Evolutionary conservation across 2,797 vertebrate species (phyloP), one percentile per base, ranked within the genome.

Genomic region (Silurus lanzhouensis): DNA sequence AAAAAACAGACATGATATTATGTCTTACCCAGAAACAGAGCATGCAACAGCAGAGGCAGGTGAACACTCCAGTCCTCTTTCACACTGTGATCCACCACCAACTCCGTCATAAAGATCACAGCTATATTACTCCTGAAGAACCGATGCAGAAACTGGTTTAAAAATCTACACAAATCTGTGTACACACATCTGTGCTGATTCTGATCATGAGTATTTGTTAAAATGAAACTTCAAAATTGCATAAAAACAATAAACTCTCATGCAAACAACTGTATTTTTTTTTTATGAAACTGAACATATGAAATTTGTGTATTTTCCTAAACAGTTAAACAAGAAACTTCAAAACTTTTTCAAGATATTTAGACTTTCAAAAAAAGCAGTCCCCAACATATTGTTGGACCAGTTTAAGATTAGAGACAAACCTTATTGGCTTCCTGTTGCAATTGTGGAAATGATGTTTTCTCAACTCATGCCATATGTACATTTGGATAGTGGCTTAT

Each of bases 21-120:
- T 52, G 17, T 52, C 87, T 70, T 31, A 98, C 98, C 98, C 90
- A 99, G 92, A 91, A 99, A 99, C 88, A 99, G 96, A 3, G 98
- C 98, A 58, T 99, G 98, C 22, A 99, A 94, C 27, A 99, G 92
- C 17, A 99, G 92, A 0, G 98, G 98, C 9, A 99, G 95, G 84
- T 99, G 98, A 70, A 99, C 92, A 38, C 97, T 97, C 98, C 98
- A 99, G 85, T 99, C 98, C 91, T 99, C 98, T 90, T 97, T 96
- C 87, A 99, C 97, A 15, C 98, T 98, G 94, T 99, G 98, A 91
- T 99, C 98, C 91, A 98, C 98, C 90, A 99, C 97, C 97, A 99
- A 98, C 91, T 99, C 98, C 10, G 98, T 97, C 97, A 99, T 98
- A 87, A 99, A 99, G 89, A 99, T 99, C 84, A 99, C 98, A 31